Evolutionary conservation across 2,797 vertebrate genomes (phyloP).

Genomic region (Neosalanx taihuensis): DNA sequence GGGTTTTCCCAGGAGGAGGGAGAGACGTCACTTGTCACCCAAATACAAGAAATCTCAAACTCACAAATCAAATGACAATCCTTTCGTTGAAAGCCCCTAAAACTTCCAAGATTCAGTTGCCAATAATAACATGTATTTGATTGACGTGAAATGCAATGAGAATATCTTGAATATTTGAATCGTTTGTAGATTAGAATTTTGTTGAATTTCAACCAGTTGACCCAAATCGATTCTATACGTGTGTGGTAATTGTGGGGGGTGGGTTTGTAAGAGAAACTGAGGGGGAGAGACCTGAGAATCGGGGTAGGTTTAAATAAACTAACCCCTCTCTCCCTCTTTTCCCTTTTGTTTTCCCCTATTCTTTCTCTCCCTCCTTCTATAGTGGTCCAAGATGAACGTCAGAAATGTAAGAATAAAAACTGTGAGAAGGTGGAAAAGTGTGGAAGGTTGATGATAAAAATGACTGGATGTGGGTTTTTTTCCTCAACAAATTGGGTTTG

Average conservation of each 20-base stretch:
- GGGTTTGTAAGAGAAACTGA: slow-evolving; percentile 22
- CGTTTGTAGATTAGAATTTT: neutral
- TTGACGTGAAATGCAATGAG: neutral
- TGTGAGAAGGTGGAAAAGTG: slow-evolving; percentile 1
- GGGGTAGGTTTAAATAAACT: slow-evolving; percentile 54
- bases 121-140: neutral
- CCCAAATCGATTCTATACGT: neutral
- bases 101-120: neutral
- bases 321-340: slow-evolving; percentile 58
- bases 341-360: slow-evolving; percentile 60
- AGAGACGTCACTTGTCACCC: neutral
- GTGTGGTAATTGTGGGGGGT: slow-evolving; percentile 17
- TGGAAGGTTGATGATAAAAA: slow-evolving; percentile 54
- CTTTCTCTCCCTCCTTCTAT: slow-evolving; percentile 66
- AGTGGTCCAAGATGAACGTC: slow-evolving; percentile 52
- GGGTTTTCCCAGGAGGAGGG: slow-evolving; percentile 2
- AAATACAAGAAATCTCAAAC: slow-evolving; percentile 3
- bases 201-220: neutral
- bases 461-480: slow-evolving; percentile 35
- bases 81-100: neutral
- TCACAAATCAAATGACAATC: neutral
- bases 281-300: slow-evolving; percentile 43
- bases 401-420: slow-evolving; percentile 63
- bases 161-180: neutral
- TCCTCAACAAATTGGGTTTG: neutral